Evolutionary conservation across 2,113 vertebrate genomes (phyloP), one percentile per base, ranked within the genome.

Genomic region (Nannobrachium achirus): DNA sequence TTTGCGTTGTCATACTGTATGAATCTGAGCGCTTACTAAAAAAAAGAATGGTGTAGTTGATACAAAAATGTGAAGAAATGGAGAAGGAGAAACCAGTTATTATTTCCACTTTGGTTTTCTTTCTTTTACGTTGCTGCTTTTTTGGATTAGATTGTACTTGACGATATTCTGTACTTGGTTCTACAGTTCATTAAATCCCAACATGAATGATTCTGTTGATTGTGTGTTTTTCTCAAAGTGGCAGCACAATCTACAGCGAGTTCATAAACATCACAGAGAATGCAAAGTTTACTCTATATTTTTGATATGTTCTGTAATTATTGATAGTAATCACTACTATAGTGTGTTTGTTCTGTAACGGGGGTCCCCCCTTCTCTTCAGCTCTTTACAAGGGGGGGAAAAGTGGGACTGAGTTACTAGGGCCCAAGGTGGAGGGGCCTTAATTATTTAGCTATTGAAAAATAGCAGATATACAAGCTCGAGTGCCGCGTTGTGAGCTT

Each of bases 101-200:
- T 89, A 91, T 90, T 84, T 84, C 93, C 87, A 70, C 84, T 78
- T 91, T 91, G 87, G 90, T 55, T 92, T 74, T 52, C 90, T 92
- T 91, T 92, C 92, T 86, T 86, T 91, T 92, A 11, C 18, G 14
- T 63, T 77, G 70, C 42, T 71, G 53, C 49, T 74, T 1, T 4
- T 90, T 94, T 93, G 85, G 89, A 93, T 94, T 95, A 92, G 87
- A 94, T 95, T 95, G 93, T 95, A 92, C 91, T 94, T 89, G 94
- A 93, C 93, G 91, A 93, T 95, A 92, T 96, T 96, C 94, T 95
- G 94, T 93, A 93, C 91, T 92, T 94, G 90, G 94, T 94, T 95
- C 92, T 92, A 94, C 91, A 91, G 89, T 95, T 94, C 91, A 94
- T 95, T 95, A 95, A 94, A 94, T 93, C 92, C 72, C 81, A 78